phyloP scores from a whole-genome alignment of 2,888 invertebrate species.

The Alsophila aescularia region DNA sequence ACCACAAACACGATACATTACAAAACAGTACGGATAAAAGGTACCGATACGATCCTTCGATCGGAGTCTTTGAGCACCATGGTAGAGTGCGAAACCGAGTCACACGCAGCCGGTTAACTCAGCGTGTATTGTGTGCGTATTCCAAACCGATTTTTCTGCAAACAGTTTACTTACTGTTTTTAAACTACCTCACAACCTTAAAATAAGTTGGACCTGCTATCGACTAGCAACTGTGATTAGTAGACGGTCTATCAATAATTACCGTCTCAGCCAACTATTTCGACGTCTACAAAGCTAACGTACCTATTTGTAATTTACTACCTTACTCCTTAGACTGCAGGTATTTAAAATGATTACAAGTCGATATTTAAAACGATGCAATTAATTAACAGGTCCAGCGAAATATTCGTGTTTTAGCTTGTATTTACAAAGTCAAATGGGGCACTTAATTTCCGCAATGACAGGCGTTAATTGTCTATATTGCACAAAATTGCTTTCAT shows the following conservation, averaged over 20 bases:
- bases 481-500: constrained; percentile 32
- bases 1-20: constrained; percentile 21
- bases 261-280: constrained; percentile 46
- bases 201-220: constrained; percentile 56
- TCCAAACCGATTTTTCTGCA: neutral
- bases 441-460: constrained; percentile 40
- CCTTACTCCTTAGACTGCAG: constrained; percentile 13
- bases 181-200: constrained; percentile 41
- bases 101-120: neutral
- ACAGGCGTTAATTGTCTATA: constrained; percentile 37
- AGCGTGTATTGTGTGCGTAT: too few relatives aligned
- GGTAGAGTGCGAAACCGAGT: neutral
- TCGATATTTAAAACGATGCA: constrained; percentile 35
- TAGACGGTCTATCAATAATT: constrained; percentile 67
- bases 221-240: constrained; percentile 66
- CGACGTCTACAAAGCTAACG: constrained; percentile 33
- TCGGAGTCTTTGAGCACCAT: neutral
- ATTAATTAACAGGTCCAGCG: constrained; percentile 39
- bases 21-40: constrained; percentile 14
- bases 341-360: constrained; percentile 32
- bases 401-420: constrained; percentile 37
- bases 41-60: neutral
- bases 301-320: constrained; percentile 36
- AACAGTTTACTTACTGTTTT: constrained; percentile 18
- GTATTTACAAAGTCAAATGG: constrained; percentile 41